Evolutionary conservation across 1,140 invertebrate genomes (phyloP).

Genomic region (Sinella curviseta): DNA sequence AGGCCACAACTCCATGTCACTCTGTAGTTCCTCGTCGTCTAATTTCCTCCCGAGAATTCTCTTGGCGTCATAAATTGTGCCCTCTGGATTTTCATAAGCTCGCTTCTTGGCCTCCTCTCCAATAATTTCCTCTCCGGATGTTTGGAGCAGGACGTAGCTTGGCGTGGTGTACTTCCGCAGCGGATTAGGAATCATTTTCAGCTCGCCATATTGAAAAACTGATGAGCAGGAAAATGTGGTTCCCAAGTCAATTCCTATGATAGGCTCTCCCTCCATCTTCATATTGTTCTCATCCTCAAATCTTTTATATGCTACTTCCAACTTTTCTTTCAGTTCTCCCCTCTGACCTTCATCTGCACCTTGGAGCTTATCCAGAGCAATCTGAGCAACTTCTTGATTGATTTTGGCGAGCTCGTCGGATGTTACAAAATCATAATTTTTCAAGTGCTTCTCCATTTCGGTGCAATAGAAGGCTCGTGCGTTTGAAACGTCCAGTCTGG

Average conservation of each 20-base stretch:
- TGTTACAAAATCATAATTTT: not conserved
- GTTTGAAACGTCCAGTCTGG: not conserved
- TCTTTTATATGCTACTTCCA: not conserved
- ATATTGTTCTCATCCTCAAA: not conserved
- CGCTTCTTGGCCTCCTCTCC: slow-evolving; percentile 64
- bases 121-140: slow-evolving; percentile 61
- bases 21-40: slow-evolving; percentile 58
- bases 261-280: not conserved
- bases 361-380: not conserved
- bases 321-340: not conserved
- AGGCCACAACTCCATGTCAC: slow-evolving; percentile 64
- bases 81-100: slow-evolving; percentile 62
- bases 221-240: slow-evolving; percentile 97
- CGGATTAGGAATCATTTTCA: slow-evolving; percentile 64
- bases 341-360: not conserved
- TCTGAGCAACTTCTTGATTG: not conserved
- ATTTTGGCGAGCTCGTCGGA: not conserved
- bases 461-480: not conserved
- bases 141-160: slow-evolving; percentile 63
- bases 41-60: slow-evolving; percentile 57
- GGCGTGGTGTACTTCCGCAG: slow-evolving; percentile 19
- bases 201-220: slow-evolving; percentile 55
- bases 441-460: slow-evolving; percentile 12
- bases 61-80: slow-evolving; percentile 59
- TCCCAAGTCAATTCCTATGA: slow-evolving; percentile 94